These are phyloP conservation scores for Cladopsammia gracilis DNA, from an alignment of 64 coral and sea anemone genomes.

Conservation along the genomic window DNA sequence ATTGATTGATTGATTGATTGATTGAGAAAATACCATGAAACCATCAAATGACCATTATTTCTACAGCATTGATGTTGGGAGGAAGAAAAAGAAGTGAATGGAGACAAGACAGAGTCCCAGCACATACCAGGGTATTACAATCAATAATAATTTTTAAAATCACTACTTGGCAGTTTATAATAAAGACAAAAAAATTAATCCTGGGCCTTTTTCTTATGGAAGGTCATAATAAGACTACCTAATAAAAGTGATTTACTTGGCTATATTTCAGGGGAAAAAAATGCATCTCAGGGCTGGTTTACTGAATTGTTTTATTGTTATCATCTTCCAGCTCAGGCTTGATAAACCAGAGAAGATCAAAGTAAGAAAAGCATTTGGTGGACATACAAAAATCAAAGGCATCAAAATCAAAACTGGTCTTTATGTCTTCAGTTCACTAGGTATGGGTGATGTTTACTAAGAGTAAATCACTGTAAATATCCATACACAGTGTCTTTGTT, in stretches of 20 bases:
- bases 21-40: background rate
- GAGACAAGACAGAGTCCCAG: conserved; percentile 87
- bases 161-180: no score
- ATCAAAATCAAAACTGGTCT: conserved; percentile 86
- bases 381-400: conserved; percentile 89
- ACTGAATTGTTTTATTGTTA: background rate
- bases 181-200: no score
- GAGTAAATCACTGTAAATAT: background rate
- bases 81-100: conserved; percentile 92
- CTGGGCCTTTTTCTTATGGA: no score
- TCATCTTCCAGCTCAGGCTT: conserved; percentile 64
- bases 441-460: conserved; percentile 15
- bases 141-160: background rate
- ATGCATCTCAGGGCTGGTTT: no score
- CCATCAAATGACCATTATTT: background rate
- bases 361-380: conserved; percentile 95
- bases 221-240: no score
- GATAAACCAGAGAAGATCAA: conserved; percentile 88
- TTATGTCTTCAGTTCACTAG: conserved; percentile 86
- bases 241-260: no score
- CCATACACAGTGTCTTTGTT: background rate
- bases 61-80: conserved; percentile 40
- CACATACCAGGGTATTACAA: conserved; percentile 83
- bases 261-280: no score
- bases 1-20: no score